Evolutionary conservation across 2,888 invertebrate species (phyloP).

Genomic region (Eilema sororculum): DNA sequence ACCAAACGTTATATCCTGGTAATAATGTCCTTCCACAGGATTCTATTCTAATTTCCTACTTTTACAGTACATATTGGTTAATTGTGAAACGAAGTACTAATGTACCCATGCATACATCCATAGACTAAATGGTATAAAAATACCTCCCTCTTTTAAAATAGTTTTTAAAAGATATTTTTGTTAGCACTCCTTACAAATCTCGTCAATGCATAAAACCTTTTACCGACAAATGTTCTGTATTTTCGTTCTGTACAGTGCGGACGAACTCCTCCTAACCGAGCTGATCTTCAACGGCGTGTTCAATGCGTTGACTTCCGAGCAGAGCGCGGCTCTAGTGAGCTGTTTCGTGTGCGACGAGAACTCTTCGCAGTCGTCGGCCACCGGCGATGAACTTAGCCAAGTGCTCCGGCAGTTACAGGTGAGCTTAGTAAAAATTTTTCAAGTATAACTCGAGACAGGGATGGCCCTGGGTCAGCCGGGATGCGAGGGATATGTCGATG

Average conservation of each 20-base stretch:
- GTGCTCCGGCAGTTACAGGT: conserved; percentile 97
- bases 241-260: conserved; percentile 88
- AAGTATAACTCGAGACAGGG: no score
- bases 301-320: conserved; percentile 93
- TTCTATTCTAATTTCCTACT: no score
- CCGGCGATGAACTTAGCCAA: conserved; percentile 95
- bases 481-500: no score
- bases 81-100: background rate
- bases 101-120: no score
- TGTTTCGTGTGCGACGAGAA: conserved; percentile 98
- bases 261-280: conserved; percentile 98
- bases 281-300: conserved; percentile 99
- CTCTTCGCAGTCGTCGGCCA: conserved; percentile 91
- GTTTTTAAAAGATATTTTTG: no score
- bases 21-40: no score
- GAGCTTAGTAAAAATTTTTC: no score
- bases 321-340: conserved; percentile 94
- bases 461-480: no score
- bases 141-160: no score
- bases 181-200: background rate
- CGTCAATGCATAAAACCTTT: background rate
- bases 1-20: no score
- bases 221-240: background rate
- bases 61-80: background rate
- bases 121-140: no score